Conservation (phyloP, 2,888 invertebrate genomes). For the Fragum fragum region DNA sequence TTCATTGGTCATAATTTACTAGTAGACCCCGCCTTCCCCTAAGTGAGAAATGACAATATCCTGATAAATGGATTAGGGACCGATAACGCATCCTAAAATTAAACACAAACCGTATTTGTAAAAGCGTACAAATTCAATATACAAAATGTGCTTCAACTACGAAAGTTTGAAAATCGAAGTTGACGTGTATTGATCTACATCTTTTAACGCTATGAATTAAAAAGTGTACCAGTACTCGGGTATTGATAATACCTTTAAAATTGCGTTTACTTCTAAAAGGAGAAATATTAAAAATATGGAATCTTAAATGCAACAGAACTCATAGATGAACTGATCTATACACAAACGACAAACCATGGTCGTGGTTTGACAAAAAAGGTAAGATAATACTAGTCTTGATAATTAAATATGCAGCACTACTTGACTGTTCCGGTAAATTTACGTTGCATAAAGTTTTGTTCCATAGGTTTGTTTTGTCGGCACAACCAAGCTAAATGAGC, state of each 20-base stretch:
- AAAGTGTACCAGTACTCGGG: slow-evolving; percentile 1
- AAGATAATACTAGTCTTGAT: too few species aligned
- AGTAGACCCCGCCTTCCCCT: slow-evolving; percentile 45
- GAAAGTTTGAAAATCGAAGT: neutral
- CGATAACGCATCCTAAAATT: slow-evolving; percentile 61
- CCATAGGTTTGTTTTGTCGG: too few species aligned
- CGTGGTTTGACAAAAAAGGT: too few species aligned
- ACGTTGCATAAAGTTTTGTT: too few species aligned
- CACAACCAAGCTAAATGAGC: too few species aligned
- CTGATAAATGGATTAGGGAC: slow-evolving; percentile 56
- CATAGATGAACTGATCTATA: too few species aligned
- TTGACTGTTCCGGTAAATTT: too few species aligned
- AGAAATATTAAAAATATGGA: slow-evolving; percentile 10
- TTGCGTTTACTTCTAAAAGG: too few species aligned
- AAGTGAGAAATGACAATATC: slow-evolving; percentile 63
- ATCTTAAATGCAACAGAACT: neutral
- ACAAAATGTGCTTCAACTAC: slow-evolving; percentile 1
- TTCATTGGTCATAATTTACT: slow-evolving; percentile 41
- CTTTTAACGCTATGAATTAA: neutral
- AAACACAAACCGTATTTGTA: slow-evolving; percentile 59
- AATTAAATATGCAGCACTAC: too few species aligned
- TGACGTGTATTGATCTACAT: slow-evolving; percentile 4
- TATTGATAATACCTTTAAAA: neutral
- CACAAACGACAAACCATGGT: too few species aligned
- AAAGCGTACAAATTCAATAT: slow-evolving; percentile 39